Percentiles rank a stretch among this genome's conserved stretches.
phyloP scores from a whole-genome alignment of 2,797 vertebrate genomes.

The Poecilia wingei region DNA sequence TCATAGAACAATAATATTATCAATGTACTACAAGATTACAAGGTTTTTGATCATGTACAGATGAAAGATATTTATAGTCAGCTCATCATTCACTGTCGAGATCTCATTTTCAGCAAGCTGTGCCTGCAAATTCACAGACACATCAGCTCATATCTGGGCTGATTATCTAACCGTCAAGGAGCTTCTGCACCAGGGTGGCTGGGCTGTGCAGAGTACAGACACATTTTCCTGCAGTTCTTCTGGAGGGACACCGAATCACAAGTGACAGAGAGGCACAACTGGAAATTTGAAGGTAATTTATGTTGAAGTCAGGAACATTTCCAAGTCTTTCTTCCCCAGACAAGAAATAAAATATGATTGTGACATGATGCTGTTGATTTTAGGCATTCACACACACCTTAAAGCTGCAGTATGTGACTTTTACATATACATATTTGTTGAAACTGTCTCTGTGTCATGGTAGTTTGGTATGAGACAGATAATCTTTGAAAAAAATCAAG shows the following conservation, averaged over 20 bases:
- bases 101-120: constrained; percentile 14
- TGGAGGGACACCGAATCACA: constrained; percentile 75
- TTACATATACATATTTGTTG: too few species aligned
- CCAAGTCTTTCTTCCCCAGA: constrained; percentile 49
- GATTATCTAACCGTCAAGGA: constrained; percentile 62
- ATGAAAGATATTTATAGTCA: neutral
- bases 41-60: constrained; percentile 3
- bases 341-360: constrained; percentile 52
- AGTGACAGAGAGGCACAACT: constrained; percentile 72
- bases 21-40: neutral
- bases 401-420: neutral
- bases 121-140: constrained; percentile 48
- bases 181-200: constrained; percentile 27
- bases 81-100: constrained; percentile 9
- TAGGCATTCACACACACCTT: constrained; percentile 19
- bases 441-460: too few species aligned
- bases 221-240: constrained; percentile 64
- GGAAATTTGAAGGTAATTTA: constrained; percentile 74
- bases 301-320: constrained; percentile 77
- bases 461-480: too few species aligned
- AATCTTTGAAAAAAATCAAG: too few species aligned
- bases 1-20: neutral
- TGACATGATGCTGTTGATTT: constrained; percentile 11
- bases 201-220: constrained; percentile 31
- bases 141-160: constrained; percentile 46